Base-by-base conservation (phyloP, 2,888 invertebrate genomes). In the Malthinus seriepunctatus region DNA sequence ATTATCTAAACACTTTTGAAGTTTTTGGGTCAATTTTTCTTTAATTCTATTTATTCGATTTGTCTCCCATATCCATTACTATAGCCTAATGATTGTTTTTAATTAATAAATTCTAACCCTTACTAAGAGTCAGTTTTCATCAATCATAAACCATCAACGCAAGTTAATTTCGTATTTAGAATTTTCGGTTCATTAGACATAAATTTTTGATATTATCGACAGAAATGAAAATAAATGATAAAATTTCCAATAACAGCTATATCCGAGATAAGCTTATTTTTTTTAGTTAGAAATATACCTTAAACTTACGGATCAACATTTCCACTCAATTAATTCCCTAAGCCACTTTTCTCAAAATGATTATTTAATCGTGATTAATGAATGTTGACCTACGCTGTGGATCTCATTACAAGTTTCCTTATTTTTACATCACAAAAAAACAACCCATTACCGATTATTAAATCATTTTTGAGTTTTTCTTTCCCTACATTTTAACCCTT, bases 341-440 rank as follows among this genome's bases (percentile, higher is more conserved):
- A 46, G 44, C 35, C 45, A 35, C 42, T 45, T 52, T 52, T 52
- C 45, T 32, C 31, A 35, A 37, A 52, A 52, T 52, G 45, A 52
- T 52, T 52, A 52, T 46, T 52, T 52, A 52, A 52, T 52, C 45
- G 35, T 52, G 52, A 52, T 52, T 52, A 52, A 52, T 52, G 52
- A 52, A 51, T 52, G 52, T 52, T 46, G 52, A 45, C 45, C 45
- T 45, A 35, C n/a, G 37, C 23, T 23, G 5, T 35, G 23, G 52
- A 34, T 37, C 37, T 44, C 45, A 52, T 52, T 52, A 52, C 46
- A 35, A 46, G 39, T 42, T 42, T 42, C 39, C 39, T 23, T 12
- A 42, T 14, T 42, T 42, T 42, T 42, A 15, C 39, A 23, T 23
- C 12, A 42, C 39, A 42, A 42, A 42, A 23, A 42, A 42, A 42